Conservation (phyloP, 2,888 invertebrate species). For the Oxycera nigricornis region DNA sequence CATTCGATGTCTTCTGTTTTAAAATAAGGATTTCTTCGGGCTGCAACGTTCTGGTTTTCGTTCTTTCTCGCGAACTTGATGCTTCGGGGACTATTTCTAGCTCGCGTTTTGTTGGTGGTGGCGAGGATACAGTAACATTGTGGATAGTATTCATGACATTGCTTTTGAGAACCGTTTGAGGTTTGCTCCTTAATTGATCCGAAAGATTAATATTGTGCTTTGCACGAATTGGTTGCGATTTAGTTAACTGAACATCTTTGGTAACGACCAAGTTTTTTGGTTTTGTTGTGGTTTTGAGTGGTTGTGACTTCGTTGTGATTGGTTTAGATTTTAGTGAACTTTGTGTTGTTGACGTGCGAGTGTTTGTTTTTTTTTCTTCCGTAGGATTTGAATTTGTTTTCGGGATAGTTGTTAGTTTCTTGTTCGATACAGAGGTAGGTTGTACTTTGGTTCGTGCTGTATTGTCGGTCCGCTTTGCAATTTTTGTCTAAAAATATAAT, state of each 20-base stretch:
- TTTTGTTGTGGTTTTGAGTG: slow-evolving; percentile 3
- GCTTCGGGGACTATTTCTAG: background rate
- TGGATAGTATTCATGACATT: slow-evolving; percentile 60
- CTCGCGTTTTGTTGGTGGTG: slow-evolving; percentile 55
- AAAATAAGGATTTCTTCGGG: slow-evolving; percentile 56
- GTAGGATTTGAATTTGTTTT: background rate
- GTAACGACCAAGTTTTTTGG: background rate
- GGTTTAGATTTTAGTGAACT: background rate
- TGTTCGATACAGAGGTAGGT: background rate
- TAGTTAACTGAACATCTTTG: background rate
- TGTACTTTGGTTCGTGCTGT: background rate
- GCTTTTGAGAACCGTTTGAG: slow-evolving; percentile 49
- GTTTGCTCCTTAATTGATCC: background rate
- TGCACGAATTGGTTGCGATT: slow-evolving; percentile 20
- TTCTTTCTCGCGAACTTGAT: slow-evolving; percentile 40
- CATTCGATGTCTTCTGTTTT: slow-evolving; percentile 47
- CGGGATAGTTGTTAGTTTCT: background rate
- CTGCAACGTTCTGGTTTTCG: slow-evolving; percentile 54
- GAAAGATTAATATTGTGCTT: slow-evolving; percentile 37
- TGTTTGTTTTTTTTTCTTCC: background rate
- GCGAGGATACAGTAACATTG: slow-evolving; percentile 60
- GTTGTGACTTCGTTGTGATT: background rate
- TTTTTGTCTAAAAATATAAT: too few relatives aligned
- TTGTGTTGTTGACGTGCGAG: background rate
- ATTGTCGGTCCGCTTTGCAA: background rate